These are phyloP conservation scores for Ursus arctos DNA, from an alignment of 2,113 vertebrate species.

Conservation along the genomic window DNA sequence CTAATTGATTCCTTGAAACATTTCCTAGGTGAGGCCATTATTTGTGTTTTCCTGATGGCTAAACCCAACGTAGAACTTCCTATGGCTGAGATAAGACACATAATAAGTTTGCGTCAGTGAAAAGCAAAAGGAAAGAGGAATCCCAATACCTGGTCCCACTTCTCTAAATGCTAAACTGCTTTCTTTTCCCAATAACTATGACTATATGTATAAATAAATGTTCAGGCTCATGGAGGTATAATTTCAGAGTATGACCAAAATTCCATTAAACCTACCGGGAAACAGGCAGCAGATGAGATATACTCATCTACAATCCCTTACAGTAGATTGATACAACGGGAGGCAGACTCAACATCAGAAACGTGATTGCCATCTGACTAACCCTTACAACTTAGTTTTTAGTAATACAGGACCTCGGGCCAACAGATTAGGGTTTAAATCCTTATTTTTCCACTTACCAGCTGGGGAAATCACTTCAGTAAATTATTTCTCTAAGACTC, in stretches of 20 bases:
- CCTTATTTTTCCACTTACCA: background rate
- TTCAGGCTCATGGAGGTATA: background rate
- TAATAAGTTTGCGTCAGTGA: background rate
- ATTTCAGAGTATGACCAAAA: background rate
- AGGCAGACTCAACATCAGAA: background rate
- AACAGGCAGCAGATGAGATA: background rate
- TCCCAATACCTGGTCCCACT: background rate
- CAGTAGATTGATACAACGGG: background rate
- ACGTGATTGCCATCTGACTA: background rate
- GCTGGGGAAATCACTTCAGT: background rate
- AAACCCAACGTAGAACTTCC: constrained; percentile 5
- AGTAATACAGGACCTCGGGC: background rate
- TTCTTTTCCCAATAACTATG: constrained; percentile 15
- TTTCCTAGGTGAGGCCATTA: constrained; percentile 50
- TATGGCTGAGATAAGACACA: background rate
- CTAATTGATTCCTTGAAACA: constrained; percentile 60
- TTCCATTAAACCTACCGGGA: background rate
- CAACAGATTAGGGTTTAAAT: background rate
- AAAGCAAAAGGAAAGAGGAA: constrained; percentile 8
- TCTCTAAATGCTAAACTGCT: background rate
- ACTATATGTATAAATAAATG: background rate
- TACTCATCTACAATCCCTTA: background rate
- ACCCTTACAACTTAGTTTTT: background rate
- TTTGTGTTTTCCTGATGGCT: constrained; percentile 63
- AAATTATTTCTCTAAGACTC: background rate